Percentiles rank a stretch among this genome's conserved stretches.
phyloP scores from a whole-genome alignment of 2,113 vertebrate genomes.

The Neogale vison region DNA sequence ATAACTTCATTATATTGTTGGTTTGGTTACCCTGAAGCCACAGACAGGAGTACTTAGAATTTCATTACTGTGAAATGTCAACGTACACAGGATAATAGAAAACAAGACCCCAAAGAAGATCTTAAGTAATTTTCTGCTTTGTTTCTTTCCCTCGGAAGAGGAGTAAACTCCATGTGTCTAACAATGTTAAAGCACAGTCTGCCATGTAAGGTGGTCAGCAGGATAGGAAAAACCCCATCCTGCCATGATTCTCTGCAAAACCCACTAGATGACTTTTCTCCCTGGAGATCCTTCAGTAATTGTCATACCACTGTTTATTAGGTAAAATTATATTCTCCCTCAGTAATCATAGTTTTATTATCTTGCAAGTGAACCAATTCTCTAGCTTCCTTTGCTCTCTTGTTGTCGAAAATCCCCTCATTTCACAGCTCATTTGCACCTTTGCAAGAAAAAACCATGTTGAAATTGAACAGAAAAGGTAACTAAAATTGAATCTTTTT shows the following conservation, averaged over 20 bases:
- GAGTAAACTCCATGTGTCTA: neutral
- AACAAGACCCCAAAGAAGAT: neutral
- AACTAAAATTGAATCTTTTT: conserved; percentile 27
- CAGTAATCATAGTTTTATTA: neutral
- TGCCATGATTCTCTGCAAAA: neutral
- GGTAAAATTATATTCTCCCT: neutral
- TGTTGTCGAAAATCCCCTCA: neutral
- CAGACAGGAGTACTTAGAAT: neutral
- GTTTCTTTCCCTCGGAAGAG: neutral
- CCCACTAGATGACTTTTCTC: neutral
- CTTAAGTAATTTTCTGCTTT: neutral
- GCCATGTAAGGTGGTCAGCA: fast-evolving
- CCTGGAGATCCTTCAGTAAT: neutral
- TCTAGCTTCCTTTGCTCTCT: neutral
- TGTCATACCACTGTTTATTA: neutral
- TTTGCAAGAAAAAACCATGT: neutral
- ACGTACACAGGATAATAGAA: neutral
- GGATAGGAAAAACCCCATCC: fast-evolving
- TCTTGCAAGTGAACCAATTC: neutral
- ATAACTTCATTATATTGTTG: neutral
- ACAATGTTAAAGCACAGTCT: neutral
- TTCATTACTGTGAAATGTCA: conserved; percentile 41
- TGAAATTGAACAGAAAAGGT: neutral
- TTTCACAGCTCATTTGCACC: conserved; percentile 10
- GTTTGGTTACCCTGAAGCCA: neutral